These are phyloP conservation scores for Clanis bilineata DNA, from an alignment of 2,888 invertebrate species.

Conservation along the genomic window DNA sequence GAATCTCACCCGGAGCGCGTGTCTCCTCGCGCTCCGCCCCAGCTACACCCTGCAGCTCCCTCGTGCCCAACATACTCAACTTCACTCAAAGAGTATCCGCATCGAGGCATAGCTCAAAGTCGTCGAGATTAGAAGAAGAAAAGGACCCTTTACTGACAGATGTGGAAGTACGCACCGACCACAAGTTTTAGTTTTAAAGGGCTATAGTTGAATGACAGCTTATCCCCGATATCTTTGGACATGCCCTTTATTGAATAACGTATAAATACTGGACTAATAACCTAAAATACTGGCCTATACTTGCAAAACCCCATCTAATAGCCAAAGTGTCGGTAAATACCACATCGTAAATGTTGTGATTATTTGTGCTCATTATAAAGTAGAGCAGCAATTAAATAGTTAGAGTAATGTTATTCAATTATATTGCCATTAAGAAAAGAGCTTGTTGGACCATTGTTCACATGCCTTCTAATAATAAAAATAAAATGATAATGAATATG, in stretches of 20 bases:
- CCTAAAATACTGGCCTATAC: constrained; percentile 23
- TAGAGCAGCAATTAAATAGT: constrained; percentile 56
- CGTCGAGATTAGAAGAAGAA: constrained; percentile 78
- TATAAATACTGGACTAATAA: not conserved
- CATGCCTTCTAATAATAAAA: constrained; percentile 63
- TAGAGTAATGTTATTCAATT: constrained; percentile 65
- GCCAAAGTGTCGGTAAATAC: constrained; percentile 24
- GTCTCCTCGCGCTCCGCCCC: constrained; percentile 90
- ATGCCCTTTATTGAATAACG: not conserved
- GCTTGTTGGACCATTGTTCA: constrained; percentile 79
- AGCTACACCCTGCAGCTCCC: constrained; percentile 88
- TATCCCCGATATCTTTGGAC: not conserved
- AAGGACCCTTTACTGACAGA: constrained; percentile 84
- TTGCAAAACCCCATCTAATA: constrained; percentile 1
- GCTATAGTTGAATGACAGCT: not conserved
- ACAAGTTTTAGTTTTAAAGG: constrained; percentile 58
- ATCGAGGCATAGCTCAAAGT: constrained; percentile 73
- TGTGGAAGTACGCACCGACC: constrained; percentile 55
- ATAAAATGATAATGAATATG: constrained; percentile 19
- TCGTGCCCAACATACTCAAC: constrained; percentile 84
- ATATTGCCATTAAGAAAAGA: constrained; percentile 57
- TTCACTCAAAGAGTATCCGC: constrained; percentile 80
- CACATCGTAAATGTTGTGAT: constrained; percentile 63
- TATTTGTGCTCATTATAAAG: constrained; percentile 67
- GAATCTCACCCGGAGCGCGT: constrained; percentile 73